Evolutionary conservation across 2,888 invertebrate species (phyloP), one percentile per base, ranked within the genome.

Genomic region (Tanypteryx hageni): DNA sequence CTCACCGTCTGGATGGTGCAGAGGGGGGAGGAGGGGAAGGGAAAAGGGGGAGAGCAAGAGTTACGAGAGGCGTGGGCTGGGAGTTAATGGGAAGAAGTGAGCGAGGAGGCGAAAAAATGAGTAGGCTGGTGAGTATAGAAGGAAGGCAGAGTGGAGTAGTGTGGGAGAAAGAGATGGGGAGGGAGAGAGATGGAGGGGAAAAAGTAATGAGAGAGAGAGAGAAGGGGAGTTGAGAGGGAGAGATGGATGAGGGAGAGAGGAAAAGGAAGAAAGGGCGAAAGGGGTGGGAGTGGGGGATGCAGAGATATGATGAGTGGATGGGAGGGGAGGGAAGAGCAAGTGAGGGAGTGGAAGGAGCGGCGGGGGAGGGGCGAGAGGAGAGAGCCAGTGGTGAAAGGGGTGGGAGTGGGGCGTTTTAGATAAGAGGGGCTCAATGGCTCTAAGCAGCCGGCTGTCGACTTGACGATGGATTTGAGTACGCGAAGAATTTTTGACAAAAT

Each of bases 1-100:
- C 44, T 68, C 61, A 61, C 68, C 68, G n/a, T 10, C 68, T 68
- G 68, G 68, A 22, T 68, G n/a, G 10, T n/a, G 76, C 13, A 22
- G 3, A 44, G 5, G 44, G 44, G 44, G 27, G 18, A 22, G 76
- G 13, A 13, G 27, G 76, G 76, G 76, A 13, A 27, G 76, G 76
- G 76, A 22, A 44, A 44, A 3, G 44, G 76, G 76, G 76, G 76
- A 22, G 76, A 27, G 76, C 22, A 22, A 76, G 18, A 76, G 76
- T 76, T 76, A 76, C 76, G 76, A 76, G 76, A 76, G 76, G 27
- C 76, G 76, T 76, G 76, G 76, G 76, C 27, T 76, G 76, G 76
- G 76, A 76, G 76, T 76, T 76, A 76, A 76, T 76, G 76, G 76
- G 76, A 76, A 76, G 76, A 68, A 68, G 68, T 68, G 68, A 76